Evolutionary conservation across 2,888 invertebrate genomes (phyloP).

Genomic region (Lasioglossum vierecki): DNA sequence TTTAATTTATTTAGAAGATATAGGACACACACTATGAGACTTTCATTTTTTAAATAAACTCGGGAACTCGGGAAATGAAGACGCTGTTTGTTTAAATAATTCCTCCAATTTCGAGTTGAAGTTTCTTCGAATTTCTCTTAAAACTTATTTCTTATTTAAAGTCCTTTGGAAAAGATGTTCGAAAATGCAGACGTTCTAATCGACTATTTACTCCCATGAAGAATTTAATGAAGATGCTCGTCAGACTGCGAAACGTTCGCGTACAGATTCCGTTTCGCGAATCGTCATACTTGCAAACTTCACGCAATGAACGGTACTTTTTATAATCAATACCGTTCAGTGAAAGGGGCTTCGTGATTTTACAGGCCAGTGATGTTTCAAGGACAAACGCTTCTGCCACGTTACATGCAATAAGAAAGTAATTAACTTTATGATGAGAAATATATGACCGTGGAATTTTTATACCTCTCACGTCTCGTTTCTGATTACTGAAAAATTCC

Average conservation of each 20-base stretch:
- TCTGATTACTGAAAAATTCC: neutral
- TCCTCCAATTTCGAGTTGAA: neutral
- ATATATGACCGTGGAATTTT: neutral
- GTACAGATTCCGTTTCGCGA: neutral
- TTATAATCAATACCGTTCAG: constrained; percentile 21
- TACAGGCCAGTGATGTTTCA: neutral
- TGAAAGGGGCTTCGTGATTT: constrained; percentile 8
- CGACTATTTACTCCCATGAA: neutral
- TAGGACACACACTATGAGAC: neutral
- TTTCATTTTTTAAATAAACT: neutral
- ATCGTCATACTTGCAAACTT: constrained; percentile 12
- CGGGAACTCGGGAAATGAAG: neutral
- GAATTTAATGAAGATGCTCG: neutral
- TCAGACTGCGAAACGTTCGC: neutral
- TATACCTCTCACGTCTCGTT: neutral
- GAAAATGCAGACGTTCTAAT: neutral
- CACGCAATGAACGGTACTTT: constrained; percentile 3
- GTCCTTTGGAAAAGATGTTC: neutral
- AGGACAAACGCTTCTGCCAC: neutral
- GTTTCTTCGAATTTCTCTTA: neutral
- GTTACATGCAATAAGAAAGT: neutral
- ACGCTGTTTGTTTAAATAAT: neutral
- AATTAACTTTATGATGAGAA: neutral
- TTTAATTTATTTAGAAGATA: neutral
- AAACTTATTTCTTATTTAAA: neutral